Evolutionary conservation across 2,888 invertebrate genomes (phyloP), one percentile per base, ranked within the genome.

Genomic region (Emmelina monodactyla): DNA sequence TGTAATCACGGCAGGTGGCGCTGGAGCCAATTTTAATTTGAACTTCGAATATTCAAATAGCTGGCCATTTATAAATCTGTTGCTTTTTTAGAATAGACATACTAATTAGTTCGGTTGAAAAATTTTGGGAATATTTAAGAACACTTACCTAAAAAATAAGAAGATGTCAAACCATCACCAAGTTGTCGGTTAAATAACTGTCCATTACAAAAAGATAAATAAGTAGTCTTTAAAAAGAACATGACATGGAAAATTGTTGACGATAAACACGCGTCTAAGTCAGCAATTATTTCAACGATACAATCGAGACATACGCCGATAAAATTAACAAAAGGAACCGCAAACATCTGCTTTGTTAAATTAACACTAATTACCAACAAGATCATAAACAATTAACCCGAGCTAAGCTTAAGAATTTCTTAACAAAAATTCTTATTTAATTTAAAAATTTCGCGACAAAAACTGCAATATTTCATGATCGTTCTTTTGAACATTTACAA

Each of bases 1-100:
- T 71, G 69, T 65, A 10, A 51, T 34, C 50, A 41, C 42, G 55
- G 62, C 71, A 72, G 72, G 70, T 71, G 71, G 46, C 36, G n/a
- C n/a, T 34, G 33, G 15, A 33, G 33, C 31, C 35, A 25, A 22
- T n/a, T 13, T 14, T 25, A 33, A 7, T 31, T 15, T 22, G 35
- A 7, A 11, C 16, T 33, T 25, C 28, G n/a, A n/a, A n/a, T n/a
- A n/a, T n/a, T n/a, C n/a, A n/a, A n/a, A n/a, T n/a, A n/a, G n/a
- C n/a, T n/a, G n/a, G n/a, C n/a, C n/a, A n/a, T n/a, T n/a, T n/a
- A n/a, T n/a, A n/a, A n/a, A n/a, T n/a, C n/a, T n/a, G n/a, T n/a
- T n/a, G n/a, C n/a, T n/a, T n/a, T n/a, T n/a, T n/a, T n/a, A n/a
- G n/a, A n/a, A n/a, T n/a, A n/a, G n/a, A n/a, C n/a, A n/a, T n/a